Conservation (phyloP, 2,888 invertebrate species). For the Xylocampa areola region DNA sequence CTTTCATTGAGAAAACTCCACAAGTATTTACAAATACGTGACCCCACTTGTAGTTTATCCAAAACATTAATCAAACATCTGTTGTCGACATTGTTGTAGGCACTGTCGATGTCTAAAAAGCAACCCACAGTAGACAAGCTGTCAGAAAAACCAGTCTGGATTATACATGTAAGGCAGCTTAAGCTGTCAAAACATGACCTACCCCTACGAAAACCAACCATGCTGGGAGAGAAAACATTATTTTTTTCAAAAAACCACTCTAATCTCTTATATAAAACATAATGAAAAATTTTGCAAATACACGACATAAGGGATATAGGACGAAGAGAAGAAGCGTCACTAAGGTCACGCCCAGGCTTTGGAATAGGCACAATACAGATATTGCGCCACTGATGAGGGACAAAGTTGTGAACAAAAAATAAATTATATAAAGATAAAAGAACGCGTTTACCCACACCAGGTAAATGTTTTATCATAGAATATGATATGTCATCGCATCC, state of each 20-base stretch:
- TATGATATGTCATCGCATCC: too few species aligned
- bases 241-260: slow-evolving; percentile 12
- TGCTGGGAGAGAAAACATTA: background rate
- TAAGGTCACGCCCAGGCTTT: slow-evolving; percentile 6
- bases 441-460: background rate
- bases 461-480: too few species aligned
- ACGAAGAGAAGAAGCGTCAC: background rate
- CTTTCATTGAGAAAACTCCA: slow-evolving; percentile 12
- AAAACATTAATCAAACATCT: slow-evolving; percentile 4
- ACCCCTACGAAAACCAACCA: slow-evolving; percentile 10
- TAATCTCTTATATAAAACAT: background rate
- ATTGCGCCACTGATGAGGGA: background rate
- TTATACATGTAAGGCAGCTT: background rate
- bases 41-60: background rate
- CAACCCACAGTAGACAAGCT: slow-evolving; percentile 3
- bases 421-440: background rate
- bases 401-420: background rate
- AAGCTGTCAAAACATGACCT: slow-evolving; percentile 6
- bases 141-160: background rate
- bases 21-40: slow-evolving; percentile 11
- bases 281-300: too few species aligned
- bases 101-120: too few species aligned
- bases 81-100: slow-evolving; percentile 5
- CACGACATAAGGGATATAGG: too few species aligned
- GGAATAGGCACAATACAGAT: too few species aligned